A percentile compares a stretch with the other conserved stretches of the same genome.
Evolutionary conservation across 2,888 invertebrate species (phyloP).

Genomic region (Dasypogon diadema): DNA sequence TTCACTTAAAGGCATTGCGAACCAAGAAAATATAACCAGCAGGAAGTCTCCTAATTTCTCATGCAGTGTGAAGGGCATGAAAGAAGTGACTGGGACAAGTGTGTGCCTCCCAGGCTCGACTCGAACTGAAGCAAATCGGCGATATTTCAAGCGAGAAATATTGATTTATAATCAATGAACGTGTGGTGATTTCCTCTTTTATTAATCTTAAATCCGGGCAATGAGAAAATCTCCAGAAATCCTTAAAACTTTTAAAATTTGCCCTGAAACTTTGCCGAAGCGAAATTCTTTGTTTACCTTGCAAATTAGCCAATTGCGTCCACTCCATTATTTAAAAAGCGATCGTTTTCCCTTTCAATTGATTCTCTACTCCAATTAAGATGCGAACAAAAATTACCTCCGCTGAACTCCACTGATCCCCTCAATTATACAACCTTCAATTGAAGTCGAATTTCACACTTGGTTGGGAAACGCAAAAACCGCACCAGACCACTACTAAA

Average conservation of each 20-base stretch:
- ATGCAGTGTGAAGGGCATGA: neutral
- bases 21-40: constrained; percentile 17
- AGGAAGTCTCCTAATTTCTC: neutral
- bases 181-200: constrained; percentile 12
- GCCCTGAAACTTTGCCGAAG: too few relatives aligned
- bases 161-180: constrained; percentile 44
- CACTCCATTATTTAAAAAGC: constrained; percentile 11
- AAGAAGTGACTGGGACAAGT: neutral
- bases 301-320: neutral
- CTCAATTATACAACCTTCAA: constrained; percentile 22
- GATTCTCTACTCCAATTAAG: constrained; percentile 42
- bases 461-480: constrained; percentile 36
- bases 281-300: neutral
- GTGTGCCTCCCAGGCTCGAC: neutral
- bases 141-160: neutral
- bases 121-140: neutral
- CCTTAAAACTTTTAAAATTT: too few relatives aligned
- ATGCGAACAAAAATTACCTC: constrained; percentile 21
- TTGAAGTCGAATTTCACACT: constrained; percentile 44
- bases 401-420: constrained; percentile 2
- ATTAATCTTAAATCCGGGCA: too few relatives aligned
- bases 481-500: neutral
- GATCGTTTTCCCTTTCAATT: constrained; percentile 32
- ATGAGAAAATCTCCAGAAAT: too few relatives aligned
- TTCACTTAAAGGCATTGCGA: neutral